Conservation (phyloP, 1,140 invertebrate genomes). For the Tetragnatha versicolor region DNA sequence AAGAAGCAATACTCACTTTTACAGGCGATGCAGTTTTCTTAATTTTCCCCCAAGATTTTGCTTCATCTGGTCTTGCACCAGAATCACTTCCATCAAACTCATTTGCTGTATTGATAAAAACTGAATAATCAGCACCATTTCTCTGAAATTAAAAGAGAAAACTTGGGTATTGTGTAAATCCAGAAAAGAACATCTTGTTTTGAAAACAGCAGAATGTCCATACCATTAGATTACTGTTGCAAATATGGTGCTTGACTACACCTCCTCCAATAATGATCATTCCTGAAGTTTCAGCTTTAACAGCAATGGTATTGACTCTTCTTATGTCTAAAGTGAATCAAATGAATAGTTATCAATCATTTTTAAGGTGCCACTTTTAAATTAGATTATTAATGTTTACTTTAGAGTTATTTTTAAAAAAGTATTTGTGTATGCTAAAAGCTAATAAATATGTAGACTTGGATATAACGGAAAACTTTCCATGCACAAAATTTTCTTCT, state of each 20-base stretch:
- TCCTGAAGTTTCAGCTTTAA: conserved; percentile 91
- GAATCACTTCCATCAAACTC: conserved; percentile 99
- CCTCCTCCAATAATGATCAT: conserved; percentile 98
- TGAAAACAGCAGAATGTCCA: conserved; percentile 30
- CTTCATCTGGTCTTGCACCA: conserved; percentile 97
- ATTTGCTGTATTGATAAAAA: conserved; percentile 95
- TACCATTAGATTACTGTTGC: conserved; percentile 96
- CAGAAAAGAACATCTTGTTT: neutral
- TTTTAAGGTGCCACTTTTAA: neutral
- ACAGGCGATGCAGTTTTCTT: conserved; percentile 86
- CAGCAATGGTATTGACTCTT: conserved; percentile 92
- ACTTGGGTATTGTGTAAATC: neutral
- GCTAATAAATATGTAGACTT: too few species aligned
- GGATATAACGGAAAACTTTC: too few species aligned
- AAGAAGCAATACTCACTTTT: conserved; percentile 70
- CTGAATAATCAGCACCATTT: conserved; percentile 96
- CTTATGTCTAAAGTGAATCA: conserved; percentile 74
- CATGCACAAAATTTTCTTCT: too few species aligned
- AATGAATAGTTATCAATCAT: neutral
- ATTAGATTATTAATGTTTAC: neutral
- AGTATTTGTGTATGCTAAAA: too few species aligned
- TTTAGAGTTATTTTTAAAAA: neutral
- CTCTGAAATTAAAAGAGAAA: conserved; percentile 71
- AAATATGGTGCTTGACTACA: conserved; percentile 98
- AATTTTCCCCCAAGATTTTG: conserved; percentile 98